Percentiles rank a stretch among this genome's conserved stretches.
Evolutionary conservation across 2,113 vertebrate species (phyloP).

Genomic region (Eubucco bourcierii): DNA sequence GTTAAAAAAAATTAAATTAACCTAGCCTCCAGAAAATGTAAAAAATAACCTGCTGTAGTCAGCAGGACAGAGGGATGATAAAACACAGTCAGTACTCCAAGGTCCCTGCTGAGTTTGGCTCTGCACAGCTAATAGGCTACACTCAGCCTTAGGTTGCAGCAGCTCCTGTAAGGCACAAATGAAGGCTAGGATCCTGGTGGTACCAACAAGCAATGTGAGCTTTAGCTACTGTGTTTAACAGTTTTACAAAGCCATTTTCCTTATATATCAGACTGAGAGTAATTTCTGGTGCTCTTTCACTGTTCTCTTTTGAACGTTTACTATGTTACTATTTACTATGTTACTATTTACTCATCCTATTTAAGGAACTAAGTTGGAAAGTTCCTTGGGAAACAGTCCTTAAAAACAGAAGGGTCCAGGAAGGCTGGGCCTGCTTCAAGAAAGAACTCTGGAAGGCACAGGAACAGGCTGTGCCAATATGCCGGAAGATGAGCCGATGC

Average conservation of each 20-base stretch:
- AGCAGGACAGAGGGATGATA: conserved; percentile 14
- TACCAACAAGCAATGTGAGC: neutral
- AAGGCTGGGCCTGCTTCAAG: no score
- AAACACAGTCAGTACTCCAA: neutral
- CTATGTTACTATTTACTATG: no score
- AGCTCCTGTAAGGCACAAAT: neutral
- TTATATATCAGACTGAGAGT: neutral
- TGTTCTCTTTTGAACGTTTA: neutral
- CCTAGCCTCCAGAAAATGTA: neutral
- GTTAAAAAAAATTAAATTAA: neutral
- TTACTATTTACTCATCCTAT: no score
- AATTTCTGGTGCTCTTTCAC: neutral
- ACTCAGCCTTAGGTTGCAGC: neutral
- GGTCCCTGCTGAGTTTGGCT: neutral
- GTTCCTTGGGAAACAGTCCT: no score
- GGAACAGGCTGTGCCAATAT: no score
- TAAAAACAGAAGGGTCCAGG: no score
- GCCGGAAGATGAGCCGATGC: no score
- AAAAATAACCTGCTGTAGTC: conserved; percentile 12
- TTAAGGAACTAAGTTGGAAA: no score
- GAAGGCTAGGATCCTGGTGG: neutral
- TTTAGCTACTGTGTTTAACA: neutral
- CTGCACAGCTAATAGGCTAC: neutral
- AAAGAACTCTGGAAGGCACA: no score
- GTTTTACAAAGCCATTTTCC: neutral